Evolutionary conservation across 2,888 invertebrate genomes (phyloP), one percentile per base, ranked within the genome.

Genomic region (Pheosia gnoma): DNA sequence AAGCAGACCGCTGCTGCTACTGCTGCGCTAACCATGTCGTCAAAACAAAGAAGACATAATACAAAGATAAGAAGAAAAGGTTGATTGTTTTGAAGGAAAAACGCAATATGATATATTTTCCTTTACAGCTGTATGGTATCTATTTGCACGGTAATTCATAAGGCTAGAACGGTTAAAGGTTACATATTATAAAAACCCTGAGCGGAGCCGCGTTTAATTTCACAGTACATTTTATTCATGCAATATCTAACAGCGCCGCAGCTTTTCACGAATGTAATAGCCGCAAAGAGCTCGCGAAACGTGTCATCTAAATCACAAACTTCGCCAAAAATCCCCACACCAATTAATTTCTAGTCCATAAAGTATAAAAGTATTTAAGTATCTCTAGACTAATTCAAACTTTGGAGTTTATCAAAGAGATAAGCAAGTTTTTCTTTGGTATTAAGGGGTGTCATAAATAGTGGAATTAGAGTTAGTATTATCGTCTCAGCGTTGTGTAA

Each of bases 391-490:
- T 82, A 81, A 85, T 85, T 80, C 77, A 73, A 77, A 76, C 75
- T 79, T 77, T 58, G 67, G 74, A 81, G 80, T 82, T 85, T 85
- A 81, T 83, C 80, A 82, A 75, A 71, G 74, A 80, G 81, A 84
- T 84, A 83, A 84, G 78, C 80, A 87, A 88, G 81, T 89, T 87
- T 88, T 87, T 90, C 85, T 83, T 86, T 86, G 85, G 85, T 84
- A 85, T 84, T 83, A 84, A 82, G 84, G 80, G 84, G 81, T 84
- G 86, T 85, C 87, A 86, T 90, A 89, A 91, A 90, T 89, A 88
- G 82, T 80, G 85, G 85, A 89, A 91, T 91, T 90, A 90, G 88
- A 82, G 75, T 78, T 83, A 84, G 87, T 86, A 86, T 87, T 86
- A 85, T 85, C 84, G 80, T 77, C 78, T 78, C 77, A 78, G 82